Evolutionary conservation across 2,113 vertebrate genomes (phyloP).

Genomic region (Bujurquina vittata): DNA sequence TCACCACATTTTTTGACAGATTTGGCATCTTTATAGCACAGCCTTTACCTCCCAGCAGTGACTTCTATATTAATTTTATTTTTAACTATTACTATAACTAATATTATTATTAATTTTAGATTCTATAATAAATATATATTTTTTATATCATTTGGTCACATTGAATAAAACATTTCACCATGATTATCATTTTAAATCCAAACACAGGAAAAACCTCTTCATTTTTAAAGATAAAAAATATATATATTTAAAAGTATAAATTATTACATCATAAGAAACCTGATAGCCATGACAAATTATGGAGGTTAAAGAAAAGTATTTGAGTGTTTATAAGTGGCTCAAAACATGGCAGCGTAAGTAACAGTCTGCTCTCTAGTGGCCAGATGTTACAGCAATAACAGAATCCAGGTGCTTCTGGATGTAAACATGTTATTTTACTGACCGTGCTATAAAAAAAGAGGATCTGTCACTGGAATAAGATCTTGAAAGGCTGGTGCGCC

Average conservation of each 20-base stretch:
- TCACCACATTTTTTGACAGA: background rate
- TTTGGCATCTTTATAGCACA: background rate
- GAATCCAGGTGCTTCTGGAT: background rate
- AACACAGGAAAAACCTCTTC: background rate
- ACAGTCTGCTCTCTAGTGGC: conserved; percentile 78
- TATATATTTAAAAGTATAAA: background rate
- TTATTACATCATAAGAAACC: background rate
- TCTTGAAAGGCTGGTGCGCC: background rate
- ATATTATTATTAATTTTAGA: background rate
- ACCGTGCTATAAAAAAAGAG: background rate
- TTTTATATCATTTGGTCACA: background rate
- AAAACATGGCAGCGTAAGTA: conserved; percentile 44
- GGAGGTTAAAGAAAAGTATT: background rate
- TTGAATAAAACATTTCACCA: background rate
- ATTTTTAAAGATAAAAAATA: background rate
- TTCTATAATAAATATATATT: background rate
- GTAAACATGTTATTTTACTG: background rate
- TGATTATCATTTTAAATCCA: background rate
- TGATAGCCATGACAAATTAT: conserved; percentile 6
- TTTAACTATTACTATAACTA: background rate
- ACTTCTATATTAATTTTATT: background rate
- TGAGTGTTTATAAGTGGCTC: background rate
- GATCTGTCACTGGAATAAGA: background rate
- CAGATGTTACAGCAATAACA: conserved; percentile 21
- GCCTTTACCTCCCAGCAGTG: background rate